Evolutionary conservation across 1,140 invertebrate species (phyloP), one percentile per base, ranked within the genome.

Genomic region (Drosophila athabasca): DNA sequence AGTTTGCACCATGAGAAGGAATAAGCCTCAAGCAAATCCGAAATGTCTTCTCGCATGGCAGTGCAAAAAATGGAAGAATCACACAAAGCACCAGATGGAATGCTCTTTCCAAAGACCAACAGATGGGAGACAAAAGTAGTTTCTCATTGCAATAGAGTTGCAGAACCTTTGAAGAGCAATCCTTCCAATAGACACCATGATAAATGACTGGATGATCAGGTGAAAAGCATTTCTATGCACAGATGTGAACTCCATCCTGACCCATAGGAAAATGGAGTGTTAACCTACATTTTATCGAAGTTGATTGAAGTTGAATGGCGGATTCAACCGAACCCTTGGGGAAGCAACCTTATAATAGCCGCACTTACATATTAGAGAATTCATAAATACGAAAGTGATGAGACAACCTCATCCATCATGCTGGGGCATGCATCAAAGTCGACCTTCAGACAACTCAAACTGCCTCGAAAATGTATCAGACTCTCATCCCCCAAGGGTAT

Each of bases 1-100:
- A 76, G 72, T 73, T 84, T 65, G 48, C 62, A 73, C 61, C 78
- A 79, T 60, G 73, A 61, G 64, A 61, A 80, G 62, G 77, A 73
- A 52, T 79, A 72, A 76, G 55, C 62, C 62, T 31, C 24, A 35
- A 66, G 50, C 48, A 60, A 45, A 67, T 64, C 62, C 67, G 49
- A 75, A 84, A 60, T 76, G 58, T 70, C 52, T 62, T 84, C 51
- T 76, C 61, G 58, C 66, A 66, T 62, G 53, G 50, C 31, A 29
- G 39, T 51, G 79, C 19, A 19, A 58, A 41, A 61, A 58, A 43
- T 31, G 41, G 5, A 22, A 45, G 31, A 49, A 51, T 43, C 19
- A 43, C 6, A 22, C 8, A 35, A 55, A 41, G 8, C 17, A 57
- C 45, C 62, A 55, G 39, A 45, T 45, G 39, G 45, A 73, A 73